These are phyloP conservation scores for Scolopax mira DNA, from an alignment of 2,113 vertebrate species.

Conservation along the genomic window DNA sequence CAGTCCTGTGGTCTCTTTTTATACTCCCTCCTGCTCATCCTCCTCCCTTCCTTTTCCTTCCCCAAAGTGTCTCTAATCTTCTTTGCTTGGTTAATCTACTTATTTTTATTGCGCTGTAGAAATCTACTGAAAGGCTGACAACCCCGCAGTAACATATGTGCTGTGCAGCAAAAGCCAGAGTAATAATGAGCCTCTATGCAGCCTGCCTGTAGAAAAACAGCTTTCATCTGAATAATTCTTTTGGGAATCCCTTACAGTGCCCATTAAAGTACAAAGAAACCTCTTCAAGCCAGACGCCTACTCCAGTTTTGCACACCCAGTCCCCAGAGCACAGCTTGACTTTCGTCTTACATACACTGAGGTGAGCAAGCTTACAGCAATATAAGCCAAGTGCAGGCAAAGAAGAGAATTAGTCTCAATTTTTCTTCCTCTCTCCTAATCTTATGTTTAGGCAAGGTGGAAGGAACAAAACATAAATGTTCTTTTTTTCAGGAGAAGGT, in stretches of 20 bases:
- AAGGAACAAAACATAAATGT: not conserved
- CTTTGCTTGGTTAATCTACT: conserved; percentile 67
- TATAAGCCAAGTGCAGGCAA: not conserved
- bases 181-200: not conserved
- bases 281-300: not conserved
- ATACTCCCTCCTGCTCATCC: conserved; percentile 32
- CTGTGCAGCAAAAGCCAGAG: conserved; percentile 48
- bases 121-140: conserved; percentile 48
- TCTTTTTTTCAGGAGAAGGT: not conserved
- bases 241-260: not conserved
- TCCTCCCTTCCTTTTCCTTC: conserved; percentile 9
- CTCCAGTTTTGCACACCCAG: not conserved
- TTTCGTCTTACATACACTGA: not conserved
- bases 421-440: not conserved
- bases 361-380: not conserved
- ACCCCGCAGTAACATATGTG: conserved; percentile 18
- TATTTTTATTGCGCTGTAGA: conserved; percentile 55
- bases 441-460: not conserved
- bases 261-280: conserved; percentile 35
- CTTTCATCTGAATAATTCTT: conserved; percentile 20
- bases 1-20: conserved; percentile 27
- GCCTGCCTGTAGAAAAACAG: not conserved
- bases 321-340: not conserved
- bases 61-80: conserved; percentile 45
- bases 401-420: not conserved